Evolutionary conservation across 2,888 invertebrate genomes (phyloP), one percentile per base, ranked within the genome.

Genomic region (Agriopis leucophaearia): DNA sequence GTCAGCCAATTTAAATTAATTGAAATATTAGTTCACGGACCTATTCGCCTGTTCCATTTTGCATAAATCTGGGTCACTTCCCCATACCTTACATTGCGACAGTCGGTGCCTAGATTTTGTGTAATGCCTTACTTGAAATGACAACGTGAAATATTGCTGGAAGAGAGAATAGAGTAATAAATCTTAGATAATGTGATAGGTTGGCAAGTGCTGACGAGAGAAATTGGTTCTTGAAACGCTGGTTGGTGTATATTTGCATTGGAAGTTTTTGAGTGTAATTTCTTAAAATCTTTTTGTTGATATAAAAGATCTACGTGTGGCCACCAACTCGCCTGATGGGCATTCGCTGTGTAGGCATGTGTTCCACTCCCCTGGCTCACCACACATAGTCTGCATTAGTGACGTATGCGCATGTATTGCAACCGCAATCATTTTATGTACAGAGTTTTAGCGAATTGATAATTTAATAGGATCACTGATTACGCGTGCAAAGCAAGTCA

Each of bases 61-160:
- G 35, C 12, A 36, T 15, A 12, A 51, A 42, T 42, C 18, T 35
- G 16, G 12, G 8, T 50, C 13, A 62, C 55, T 55, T 5, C 8
- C 15, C 8, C 8, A 36, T 7, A 36, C 8, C 44, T 35, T 64
- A 51, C n/a, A 56, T 27, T 38, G 42, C 13, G 54, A 35, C 51
- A 48, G 42, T 16, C 45, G 44, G 38, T 59, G 44, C 54, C 59
- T 59, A 67, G 63, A 63, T 67, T 63, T 67, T 36, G 50, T 58
- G 36, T 59, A 67, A 67, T 50, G 38, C 59, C 58, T 59, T 63
- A 67, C 64, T 67, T 63, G 67, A 67, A 47, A 59, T 59, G 67
- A 63, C 67, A 67, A 16, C 36, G 38, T 63, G 63, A 67, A 63
- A 54, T 63, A 66, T 66, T 8, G 47, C 47, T 38, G 48, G 61